Evolutionary conservation across 2,113 vertebrate species (phyloP), one percentile per base, ranked within the genome.

Genomic region (Phalacrocorax aristotelis): DNA sequence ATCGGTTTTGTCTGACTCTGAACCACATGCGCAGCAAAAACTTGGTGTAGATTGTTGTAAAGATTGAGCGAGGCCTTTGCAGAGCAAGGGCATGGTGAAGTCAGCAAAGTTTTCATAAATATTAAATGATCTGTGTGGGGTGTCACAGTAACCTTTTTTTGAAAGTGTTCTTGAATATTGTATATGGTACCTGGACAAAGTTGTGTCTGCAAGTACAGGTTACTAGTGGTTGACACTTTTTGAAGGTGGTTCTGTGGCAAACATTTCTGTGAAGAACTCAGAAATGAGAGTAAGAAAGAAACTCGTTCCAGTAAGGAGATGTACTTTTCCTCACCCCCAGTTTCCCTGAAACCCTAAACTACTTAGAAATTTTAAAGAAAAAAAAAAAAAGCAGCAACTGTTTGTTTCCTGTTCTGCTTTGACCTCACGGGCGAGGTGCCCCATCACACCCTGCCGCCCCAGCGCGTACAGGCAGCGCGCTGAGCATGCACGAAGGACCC

Each of bases 391-490:
- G 21, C 58, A 64, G 25, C 55, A 29, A 15, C n/a, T 48, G 9
- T 38, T 46, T 58, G 34, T 17, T 51, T 27, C 22, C 14, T 20
- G 0, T 15, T 64, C 29, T 74, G 48, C 54, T n/a, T 10, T 36
- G 5, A 16, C 12, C 69, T n/a, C 69, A 3, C 1, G 0, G 20
- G 34, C 2, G 54, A 40, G 60, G 22, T 34, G 66, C 6, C 29
- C n/a, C 66, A 32, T 9, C 22, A 1, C 2, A 36, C 20, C 55
- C 55, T 17, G 44, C 51, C 12, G 34, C 34, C 71, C 42, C 46
- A 27, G 68, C 46, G 38, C 8, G 0, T 6, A 21, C 23, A 8
- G n/a, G 17, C 1, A 5, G 9, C 3, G 23, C 22, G 7, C 34
- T 9, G 34, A 34, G 19, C 8, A 29, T 2, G 7, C 68, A 7